Conservation (phyloP, 2,888 invertebrate genomes). For the Euspilapteryx auroguttella region DNA sequence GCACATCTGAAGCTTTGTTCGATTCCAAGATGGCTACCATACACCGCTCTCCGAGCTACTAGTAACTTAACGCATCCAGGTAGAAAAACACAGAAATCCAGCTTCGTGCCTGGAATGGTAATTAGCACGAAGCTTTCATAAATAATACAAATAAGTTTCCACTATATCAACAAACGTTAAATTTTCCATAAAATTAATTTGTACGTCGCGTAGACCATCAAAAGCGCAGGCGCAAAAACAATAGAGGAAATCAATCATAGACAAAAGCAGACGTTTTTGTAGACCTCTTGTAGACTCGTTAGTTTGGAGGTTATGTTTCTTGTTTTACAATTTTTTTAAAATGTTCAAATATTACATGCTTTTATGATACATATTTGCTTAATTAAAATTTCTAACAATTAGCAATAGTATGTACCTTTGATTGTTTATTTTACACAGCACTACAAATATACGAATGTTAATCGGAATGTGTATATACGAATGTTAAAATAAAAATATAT, state of each 20-base stretch:
- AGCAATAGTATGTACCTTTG: no score
- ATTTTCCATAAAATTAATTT: slow-evolving; percentile 57
- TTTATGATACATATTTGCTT: no score
- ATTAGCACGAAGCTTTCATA: slow-evolving; percentile 56
- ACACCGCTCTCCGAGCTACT: slow-evolving; percentile 57
- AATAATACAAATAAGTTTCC: slow-evolving; percentile 54
- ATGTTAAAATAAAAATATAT: no score
- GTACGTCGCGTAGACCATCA: slow-evolving; percentile 57
- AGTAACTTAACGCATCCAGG: slow-evolving; percentile 55
- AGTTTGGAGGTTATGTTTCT: no score
- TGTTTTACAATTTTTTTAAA: no score
- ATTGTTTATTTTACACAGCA: no score
- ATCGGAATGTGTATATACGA: no score
- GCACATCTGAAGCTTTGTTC: slow-evolving; percentile 68
- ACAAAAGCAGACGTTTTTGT: no score
- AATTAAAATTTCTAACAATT: no score
- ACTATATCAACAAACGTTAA: slow-evolving; percentile 58
- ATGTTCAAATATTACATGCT: no score
- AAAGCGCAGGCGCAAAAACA: slow-evolving; percentile 60
- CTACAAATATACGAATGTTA: no score
- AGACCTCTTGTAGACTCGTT: no score
- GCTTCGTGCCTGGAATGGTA: slow-evolving; percentile 51
- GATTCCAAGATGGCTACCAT: slow-evolving; percentile 70
- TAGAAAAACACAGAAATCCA: slow-evolving; percentile 43
- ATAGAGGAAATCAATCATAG: slow-evolving; percentile 52